Evolutionary conservation across 2,797 vertebrate species (phyloP).

Genomic region (Phataginus tricuspis): DNA sequence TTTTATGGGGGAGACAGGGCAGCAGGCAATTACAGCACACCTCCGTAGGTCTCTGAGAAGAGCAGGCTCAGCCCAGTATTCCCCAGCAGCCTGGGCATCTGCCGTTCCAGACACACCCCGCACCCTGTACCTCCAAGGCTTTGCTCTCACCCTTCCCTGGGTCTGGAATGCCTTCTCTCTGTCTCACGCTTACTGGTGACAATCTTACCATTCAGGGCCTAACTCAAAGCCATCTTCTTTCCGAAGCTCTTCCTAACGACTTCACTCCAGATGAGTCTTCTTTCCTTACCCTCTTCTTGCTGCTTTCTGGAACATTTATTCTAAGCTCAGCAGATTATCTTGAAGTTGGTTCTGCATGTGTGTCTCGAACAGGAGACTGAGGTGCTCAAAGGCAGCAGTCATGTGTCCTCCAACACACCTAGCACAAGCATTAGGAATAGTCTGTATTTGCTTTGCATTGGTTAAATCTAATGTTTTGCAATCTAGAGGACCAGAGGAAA

Average conservation of each 20-base stretch:
- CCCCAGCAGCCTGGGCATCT: neutral
- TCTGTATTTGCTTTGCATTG: neutral
- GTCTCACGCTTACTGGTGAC: neutral
- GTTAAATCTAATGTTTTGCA: neutral
- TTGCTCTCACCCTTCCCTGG: neutral
- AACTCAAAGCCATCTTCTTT: neutral
- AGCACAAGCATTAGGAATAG: neutral
- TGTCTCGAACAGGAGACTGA: neutral
- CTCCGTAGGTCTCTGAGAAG: neutral
- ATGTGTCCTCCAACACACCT: neutral
- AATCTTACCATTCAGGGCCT: neutral
- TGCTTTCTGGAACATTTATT: neutral
- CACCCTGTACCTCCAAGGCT: neutral
- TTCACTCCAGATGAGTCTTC: neutral
- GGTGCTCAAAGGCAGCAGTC: neutral
- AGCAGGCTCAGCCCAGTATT: neutral
- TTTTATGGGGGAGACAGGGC: neutral
- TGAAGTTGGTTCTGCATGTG: neutral
- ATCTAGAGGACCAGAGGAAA: neutral
- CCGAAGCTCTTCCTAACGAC: neutral
- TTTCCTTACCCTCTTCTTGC: neutral
- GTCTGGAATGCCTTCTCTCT: neutral
- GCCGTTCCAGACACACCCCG: fast-evolving
- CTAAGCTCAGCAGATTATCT: neutral
- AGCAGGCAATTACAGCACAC: neutral